phyloP scores from a whole-genome alignment of 2,113 vertebrate genomes.

The Gavia stellata region DNA sequence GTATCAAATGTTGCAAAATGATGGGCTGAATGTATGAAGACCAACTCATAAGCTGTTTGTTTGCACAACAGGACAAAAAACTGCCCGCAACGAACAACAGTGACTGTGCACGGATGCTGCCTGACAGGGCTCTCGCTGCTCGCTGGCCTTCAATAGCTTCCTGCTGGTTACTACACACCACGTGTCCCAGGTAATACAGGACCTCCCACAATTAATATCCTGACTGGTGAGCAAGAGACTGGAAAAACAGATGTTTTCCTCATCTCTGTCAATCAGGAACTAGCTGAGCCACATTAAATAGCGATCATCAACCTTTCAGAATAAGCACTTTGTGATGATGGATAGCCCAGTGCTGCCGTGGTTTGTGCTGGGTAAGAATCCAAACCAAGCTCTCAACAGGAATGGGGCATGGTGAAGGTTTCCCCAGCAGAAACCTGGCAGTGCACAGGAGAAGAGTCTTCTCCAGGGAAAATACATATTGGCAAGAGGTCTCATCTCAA shows the following conservation, averaged over 20 bases:
- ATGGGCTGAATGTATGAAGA: neutral
- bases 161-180: neutral
- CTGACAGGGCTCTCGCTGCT: neutral
- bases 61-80: neutral
- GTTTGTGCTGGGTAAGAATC: neutral
- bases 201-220: neutral
- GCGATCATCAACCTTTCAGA: neutral
- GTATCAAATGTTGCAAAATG: neutral
- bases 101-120: neutral
- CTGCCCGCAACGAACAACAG: neutral
- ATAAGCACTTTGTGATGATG: neutral
- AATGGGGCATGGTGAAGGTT: neutral
- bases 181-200: neutral
- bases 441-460: neutral
- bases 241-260: neutral
- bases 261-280: conserved; percentile 13
- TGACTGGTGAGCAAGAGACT: neutral
- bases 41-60: neutral
- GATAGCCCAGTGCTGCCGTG: neutral
- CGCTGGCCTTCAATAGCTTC: neutral
- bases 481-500: neutral
- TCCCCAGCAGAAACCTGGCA: neutral
- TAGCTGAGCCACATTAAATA: neutral
- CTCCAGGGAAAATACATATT: neutral
- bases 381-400: neutral